phyloP scores from a whole-genome alignment of 2,113 vertebrate genomes.

The Myiopsitta monachus region DNA sequence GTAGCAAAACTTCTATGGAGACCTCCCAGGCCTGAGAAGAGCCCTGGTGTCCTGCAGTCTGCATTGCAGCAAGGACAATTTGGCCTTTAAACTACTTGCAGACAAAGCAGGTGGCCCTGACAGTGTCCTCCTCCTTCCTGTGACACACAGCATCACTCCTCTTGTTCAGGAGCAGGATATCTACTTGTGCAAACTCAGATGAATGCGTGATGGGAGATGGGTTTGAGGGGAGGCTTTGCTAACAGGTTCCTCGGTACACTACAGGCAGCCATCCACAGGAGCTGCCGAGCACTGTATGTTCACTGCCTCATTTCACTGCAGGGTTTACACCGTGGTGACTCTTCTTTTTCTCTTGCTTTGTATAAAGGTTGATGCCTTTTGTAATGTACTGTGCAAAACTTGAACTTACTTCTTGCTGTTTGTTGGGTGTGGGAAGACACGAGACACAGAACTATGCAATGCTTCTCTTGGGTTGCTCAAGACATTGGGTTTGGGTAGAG shows the following conservation, averaged over 20 bases:
- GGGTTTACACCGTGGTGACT: not conserved
- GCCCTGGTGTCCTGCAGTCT: not conserved
- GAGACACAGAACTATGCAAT: constrained; percentile 56
- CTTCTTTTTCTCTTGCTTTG: not conserved
- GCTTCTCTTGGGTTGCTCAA: not conserved
- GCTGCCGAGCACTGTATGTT: not conserved
- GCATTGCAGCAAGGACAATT: not conserved
- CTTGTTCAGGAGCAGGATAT: not conserved
- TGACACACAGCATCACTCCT: not conserved
- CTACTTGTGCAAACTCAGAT: not conserved
- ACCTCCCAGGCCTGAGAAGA: not conserved
- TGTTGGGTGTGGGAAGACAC: not conserved
- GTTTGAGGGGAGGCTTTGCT: not conserved
- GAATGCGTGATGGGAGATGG: not conserved
- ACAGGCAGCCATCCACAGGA: not conserved
- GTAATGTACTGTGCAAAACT: constrained; percentile 9
- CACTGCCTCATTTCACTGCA: not conserved
- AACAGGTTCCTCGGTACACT: not conserved
- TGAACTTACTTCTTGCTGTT: not conserved
- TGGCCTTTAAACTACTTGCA: not conserved
- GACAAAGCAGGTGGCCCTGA: not conserved
- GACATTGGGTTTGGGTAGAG: not conserved
- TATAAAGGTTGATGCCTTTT: constrained; percentile 12
- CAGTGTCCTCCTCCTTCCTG: not conserved
- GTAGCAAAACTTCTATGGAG: not conserved